These are phyloP conservation scores for Vulpes vulpes DNA, from an alignment of 2,113 vertebrate species.

Conservation along the genomic window DNA sequence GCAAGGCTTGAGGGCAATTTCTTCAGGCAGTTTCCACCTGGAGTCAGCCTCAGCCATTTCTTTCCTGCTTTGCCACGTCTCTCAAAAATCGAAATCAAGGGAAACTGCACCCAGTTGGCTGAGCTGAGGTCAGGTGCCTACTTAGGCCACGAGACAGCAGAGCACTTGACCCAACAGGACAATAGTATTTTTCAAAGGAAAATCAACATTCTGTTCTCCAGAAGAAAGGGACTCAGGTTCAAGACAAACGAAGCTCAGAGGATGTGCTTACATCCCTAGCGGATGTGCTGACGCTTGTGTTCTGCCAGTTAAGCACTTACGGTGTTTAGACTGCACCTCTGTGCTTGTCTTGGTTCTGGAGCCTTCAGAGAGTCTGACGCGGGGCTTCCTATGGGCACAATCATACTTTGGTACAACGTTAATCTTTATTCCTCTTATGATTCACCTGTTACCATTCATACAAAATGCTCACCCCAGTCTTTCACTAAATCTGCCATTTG, in stretches of 20 bases:
- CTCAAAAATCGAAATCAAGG: not conserved
- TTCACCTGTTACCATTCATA: not conserved
- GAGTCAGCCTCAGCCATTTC: not conserved
- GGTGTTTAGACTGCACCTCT: not conserved
- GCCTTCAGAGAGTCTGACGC: not conserved
- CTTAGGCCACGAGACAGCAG: not conserved
- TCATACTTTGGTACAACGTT: not conserved
- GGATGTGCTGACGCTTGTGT: accelerated
- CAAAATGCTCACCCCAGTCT: not conserved
- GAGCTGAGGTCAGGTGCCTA: not conserved
- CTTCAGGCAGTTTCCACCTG: not conserved
- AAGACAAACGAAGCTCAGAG: not conserved
- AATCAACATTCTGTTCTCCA: not conserved
- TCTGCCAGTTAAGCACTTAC: no score
- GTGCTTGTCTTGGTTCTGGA: not conserved
- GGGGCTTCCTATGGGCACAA: not conserved
- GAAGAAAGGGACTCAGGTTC: not conserved
- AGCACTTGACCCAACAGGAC: not conserved
- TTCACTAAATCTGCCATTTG: not conserved
- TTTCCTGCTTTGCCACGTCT: not conserved
- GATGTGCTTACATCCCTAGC: not conserved
- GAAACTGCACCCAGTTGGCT: not conserved
- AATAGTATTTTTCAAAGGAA: not conserved
- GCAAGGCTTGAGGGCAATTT: not conserved
- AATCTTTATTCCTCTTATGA: not conserved